Base-by-base conservation (phyloP, 2,888 invertebrate genomes). In the Stenotaenia linearis region DNA sequence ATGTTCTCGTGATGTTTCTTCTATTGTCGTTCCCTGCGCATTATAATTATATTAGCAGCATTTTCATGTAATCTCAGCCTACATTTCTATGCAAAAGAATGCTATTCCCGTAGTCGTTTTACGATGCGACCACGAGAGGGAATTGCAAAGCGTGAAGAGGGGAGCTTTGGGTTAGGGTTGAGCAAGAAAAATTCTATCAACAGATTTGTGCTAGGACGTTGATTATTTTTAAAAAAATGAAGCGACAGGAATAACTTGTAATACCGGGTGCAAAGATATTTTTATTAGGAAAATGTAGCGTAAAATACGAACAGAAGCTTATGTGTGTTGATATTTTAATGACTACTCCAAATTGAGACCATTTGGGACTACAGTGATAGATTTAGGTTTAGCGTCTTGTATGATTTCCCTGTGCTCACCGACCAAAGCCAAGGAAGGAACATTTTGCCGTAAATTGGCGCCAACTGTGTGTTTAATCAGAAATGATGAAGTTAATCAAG, bases 31-130 rank as follows among this genome's bases (percentile, higher is more conserved):
- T 78, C 78, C 35, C 15, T 21, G 56, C 21, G 78, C 78, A 78
- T 78, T 78, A 78, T 78, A 78, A 78, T 78, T 78, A 78, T 61
- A 78, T 78, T 78, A 78, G 78, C 78, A 78, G 78, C 78, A 78
- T 78, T 61, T 78, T 78, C 78, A 78, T 56, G 78, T 61, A 50
- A 78, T 78, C 78, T 61, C 61, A 37, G 78, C 28, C 32, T 61
- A 37, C 78, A 78, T 78, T 61, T 78, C 78, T 78, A 78, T 78
- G 78, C 78, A 78, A 78, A 78, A 78, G 78, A 78, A 61, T 61
- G 61, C 56, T 61, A 61, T 78, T 78, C 78, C 78, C 35, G 25
- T 69, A 69, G 25, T 75, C 75, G 37, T 37, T 75, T 75, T 75
- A 69, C 37, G 37, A 32, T 35, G 75, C 75, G 75, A 32, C 75